Base-by-base conservation (phyloP, 2,113 vertebrate species). In the Seriola dumerili region DNA sequence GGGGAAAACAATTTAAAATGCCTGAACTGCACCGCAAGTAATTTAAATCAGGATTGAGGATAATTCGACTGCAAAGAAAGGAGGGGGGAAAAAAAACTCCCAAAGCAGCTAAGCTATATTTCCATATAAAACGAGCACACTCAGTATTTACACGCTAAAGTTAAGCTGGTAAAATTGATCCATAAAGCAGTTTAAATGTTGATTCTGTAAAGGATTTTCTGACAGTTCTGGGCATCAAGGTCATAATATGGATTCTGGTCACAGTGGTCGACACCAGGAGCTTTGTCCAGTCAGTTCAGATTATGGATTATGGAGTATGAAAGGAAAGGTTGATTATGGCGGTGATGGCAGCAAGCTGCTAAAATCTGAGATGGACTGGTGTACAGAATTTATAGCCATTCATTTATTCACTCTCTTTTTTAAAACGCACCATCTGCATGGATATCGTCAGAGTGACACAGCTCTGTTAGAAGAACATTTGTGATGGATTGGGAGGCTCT, bases 171-270 rank as follows among this genome's bases (percentile, higher is more conserved):
- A 70, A 72, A 71, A 88, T 80, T 36, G 85, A 85, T 86, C 75
- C 61, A 80, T 72, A 70, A 85, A 84, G 76, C 81, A 65, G 75
- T 80, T 93, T 67, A 86, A 36, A 72, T 82, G 68, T 81, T 79
- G 63, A 88, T 67, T 80, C 21, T 13, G 34, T 66, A 48, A 21
- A 48, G 62, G 86, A 81, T 91, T 92, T 90, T 75, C 61, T 48
- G 50, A 57, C 57, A 7, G 23, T 80, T 71, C 69, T 83, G 70
- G 68, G 21, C 13, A 68, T 63, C 76, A 59, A 14, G 62, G 64
- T 88, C 73, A 61, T 1, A 13, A 11, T 19, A 6, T 1, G 0
- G 19, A 11, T 29, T 58, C 40, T 44, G 21, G 32, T 14, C 10
- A 10, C 0, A 42, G 0, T 8, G 32, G 65, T 68, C 48, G 13